phyloP scores from a whole-genome alignment of 2,113 vertebrate genomes.

The Salvelinus sp. region DNA sequence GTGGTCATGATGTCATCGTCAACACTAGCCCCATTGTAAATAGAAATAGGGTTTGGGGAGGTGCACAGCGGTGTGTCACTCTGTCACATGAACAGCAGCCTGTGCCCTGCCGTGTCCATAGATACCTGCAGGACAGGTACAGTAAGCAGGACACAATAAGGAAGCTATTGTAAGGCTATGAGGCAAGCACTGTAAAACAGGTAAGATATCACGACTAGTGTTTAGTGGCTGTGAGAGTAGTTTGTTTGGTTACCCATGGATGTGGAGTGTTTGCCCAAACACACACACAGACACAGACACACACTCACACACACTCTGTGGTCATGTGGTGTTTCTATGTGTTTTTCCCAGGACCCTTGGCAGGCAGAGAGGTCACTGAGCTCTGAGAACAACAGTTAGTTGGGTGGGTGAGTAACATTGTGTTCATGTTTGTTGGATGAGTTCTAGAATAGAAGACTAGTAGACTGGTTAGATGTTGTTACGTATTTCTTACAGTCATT shows the following conservation, averaged over 20 bases:
- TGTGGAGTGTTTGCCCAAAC: not conserved
- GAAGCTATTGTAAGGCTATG: not conserved
- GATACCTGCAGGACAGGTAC: constrained; percentile 28
- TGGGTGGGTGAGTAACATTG: constrained; percentile 5
- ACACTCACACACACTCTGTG: not conserved
- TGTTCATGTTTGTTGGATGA: not conserved
- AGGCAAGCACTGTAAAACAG: not conserved
- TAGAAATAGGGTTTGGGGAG: too few species aligned
- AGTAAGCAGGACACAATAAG: not conserved
- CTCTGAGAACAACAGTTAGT: not conserved
- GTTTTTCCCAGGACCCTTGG: constrained; percentile 13
- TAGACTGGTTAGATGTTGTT: not conserved
- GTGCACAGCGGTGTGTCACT: not conserved
- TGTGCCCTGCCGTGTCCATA: constrained; percentile 17
- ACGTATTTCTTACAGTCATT: not conserved
- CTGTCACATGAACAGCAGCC: not conserved
- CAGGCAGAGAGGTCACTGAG: not conserved
- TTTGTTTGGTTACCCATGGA: not conserved
- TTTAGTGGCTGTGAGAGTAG: not conserved
- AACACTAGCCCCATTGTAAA: too few species aligned
- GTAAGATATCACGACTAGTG: not conserved
- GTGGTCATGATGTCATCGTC: not conserved
- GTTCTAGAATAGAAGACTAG: not conserved
- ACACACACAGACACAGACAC: not conserved
- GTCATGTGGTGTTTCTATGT: constrained; percentile 10